A percentile compares a stretch with the other conserved stretches of the same genome.
phyloP scores from a whole-genome alignment of 2,113 vertebrate species.

The Corydoras sp. region DNA sequence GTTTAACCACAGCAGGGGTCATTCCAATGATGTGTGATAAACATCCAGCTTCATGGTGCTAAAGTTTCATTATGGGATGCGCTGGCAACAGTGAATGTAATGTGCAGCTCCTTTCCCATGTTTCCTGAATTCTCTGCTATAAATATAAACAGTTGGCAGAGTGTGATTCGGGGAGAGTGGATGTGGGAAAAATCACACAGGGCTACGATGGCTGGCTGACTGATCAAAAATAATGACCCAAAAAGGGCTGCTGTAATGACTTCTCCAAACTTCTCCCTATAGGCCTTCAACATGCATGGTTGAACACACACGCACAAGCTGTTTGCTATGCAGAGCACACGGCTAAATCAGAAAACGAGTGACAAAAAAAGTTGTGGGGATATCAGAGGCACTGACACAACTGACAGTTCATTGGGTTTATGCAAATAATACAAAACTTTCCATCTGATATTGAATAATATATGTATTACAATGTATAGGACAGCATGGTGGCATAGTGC shows the following conservation, averaged over 20 bases:
- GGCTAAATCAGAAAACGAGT: neutral
- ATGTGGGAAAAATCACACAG: conserved; percentile 6
- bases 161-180: conserved; percentile 2
- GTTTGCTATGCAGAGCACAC: conserved; percentile 38
- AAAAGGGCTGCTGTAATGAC: conserved; percentile 20
- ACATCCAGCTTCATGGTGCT: too few species aligned
- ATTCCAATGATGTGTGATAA: too few species aligned
- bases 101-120: neutral
- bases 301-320: conserved; percentile 27
- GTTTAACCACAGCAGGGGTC: too few species aligned
- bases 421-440: too few species aligned
- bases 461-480: too few species aligned
- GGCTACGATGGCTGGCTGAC: conserved; percentile 19
- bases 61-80: too few species aligned
- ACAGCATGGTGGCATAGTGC: too few species aligned
- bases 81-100: neutral
- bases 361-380: neutral
- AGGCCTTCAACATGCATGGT: neutral
- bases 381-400: neutral
- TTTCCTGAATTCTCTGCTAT: conserved; percentile 1
- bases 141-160: conserved; percentile 9
- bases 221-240: conserved; percentile 33
- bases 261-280: conserved; percentile 16
- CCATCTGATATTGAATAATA: too few species aligned
- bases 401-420: too few species aligned